Percentiles rank a stretch among this genome's conserved stretches.
Evolutionary conservation across 2,797 vertebrate species (phyloP).

Genomic region (Sparus aurata): DNA sequence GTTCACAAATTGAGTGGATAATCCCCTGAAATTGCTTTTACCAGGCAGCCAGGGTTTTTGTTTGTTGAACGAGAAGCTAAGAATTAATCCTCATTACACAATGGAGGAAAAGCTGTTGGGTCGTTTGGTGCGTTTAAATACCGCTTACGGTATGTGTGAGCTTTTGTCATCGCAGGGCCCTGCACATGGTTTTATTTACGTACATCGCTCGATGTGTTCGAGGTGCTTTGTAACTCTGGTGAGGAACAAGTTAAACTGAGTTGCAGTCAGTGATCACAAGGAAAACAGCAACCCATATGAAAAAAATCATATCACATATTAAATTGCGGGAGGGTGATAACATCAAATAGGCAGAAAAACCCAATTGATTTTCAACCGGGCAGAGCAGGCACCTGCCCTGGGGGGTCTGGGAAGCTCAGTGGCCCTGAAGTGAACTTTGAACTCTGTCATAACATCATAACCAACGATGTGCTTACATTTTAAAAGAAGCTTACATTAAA

Average conservation of each 20-base stretch:
- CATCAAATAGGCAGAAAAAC: too few species aligned
- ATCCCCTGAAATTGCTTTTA: constrained; percentile 36
- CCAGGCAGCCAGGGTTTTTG: constrained; percentile 20
- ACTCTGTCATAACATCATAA: too few species aligned
- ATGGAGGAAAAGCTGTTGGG: constrained; percentile 43
- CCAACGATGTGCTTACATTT: too few species aligned
- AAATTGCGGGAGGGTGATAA: too few species aligned
- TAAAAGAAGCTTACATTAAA: too few species aligned
- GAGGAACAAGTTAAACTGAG: neutral
- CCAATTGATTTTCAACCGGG: too few species aligned
- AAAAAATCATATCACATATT: too few species aligned
- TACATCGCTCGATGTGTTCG: neutral
- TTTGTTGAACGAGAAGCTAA: constrained; percentile 41
- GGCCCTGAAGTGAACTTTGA: too few species aligned
- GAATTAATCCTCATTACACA: constrained; percentile 67
- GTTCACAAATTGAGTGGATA: constrained; percentile 24
- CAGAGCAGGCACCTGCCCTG: too few species aligned
- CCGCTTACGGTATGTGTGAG: constrained; percentile 16
- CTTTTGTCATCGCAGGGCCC: constrained; percentile 27
- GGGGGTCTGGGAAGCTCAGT: too few species aligned
- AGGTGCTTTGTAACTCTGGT: constrained; percentile 22
- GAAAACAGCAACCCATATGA: too few species aligned
- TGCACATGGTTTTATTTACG: constrained; percentile 7
- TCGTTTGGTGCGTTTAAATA: constrained; percentile 33
- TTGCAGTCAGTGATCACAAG: neutral